Base-by-base conservation (phyloP, 1,140 invertebrate genomes). In the Amyelois transitella region DNA sequence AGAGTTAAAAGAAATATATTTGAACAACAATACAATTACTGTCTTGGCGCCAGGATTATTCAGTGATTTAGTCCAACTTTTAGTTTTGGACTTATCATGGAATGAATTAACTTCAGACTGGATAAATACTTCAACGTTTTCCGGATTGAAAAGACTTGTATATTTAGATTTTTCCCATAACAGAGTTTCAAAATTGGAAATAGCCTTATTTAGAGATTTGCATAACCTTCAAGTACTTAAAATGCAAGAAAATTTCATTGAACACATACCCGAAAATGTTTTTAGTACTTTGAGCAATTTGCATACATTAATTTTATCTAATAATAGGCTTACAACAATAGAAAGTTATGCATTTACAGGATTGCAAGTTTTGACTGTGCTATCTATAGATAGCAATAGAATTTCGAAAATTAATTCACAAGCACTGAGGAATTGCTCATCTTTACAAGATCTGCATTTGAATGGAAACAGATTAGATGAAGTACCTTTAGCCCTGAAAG, bases 51-150 rank as follows among this genome's bases (percentile, higher is more conserved):
- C 95, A 0, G 96, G 95, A 1, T 87, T 97, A 32, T 97, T 97
- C 77, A 92, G 92, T 66, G 94, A 95, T 53, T 86, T 98, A 14
- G 91, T 92, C 3, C 94, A 96, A 76, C 81, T 99, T 19, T 81
- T 95, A 53, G 92, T 96, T 20, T 87, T 98, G 6, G 95, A 98
- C 78, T 85, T 97, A 59, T 95, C 95, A 18, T 91, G 92, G 57
- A 98, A 99, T 73, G 93, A 96, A 77, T 88, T 98, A 21, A 94
- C 94, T 24, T 92, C 92, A 43, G 95, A 95, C 73, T 98, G 94
- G 96, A 94, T 96, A 28, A 96, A 96, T 75, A 92, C 93, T 0
- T 95, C 94, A 4, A 97, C 96, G 3, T 97, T 98, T 85, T 90
- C 92, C 21, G 95, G 95, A 47, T 89, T 97, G 4, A 93, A 95